Evolutionary conservation across 2,797 vertebrate genomes (phyloP), one percentile per base, ranked within the genome.

Genomic region (Arvicola amphibius): DNA sequence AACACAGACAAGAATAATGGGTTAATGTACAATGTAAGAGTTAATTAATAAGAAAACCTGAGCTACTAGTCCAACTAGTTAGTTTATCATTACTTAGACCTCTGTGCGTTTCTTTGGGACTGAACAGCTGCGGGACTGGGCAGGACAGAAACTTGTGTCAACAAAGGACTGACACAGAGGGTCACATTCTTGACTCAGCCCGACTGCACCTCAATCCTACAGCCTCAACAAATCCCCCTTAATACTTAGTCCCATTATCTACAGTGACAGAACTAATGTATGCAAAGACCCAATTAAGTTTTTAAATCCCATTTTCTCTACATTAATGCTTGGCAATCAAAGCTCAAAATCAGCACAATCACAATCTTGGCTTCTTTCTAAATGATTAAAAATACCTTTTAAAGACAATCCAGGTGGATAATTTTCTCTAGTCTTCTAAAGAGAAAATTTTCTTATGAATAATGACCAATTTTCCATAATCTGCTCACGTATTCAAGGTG

Each of bases 311-410:
- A 80, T 92, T 94, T 97, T 78, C 63, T 96, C 94, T 87, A 91
- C 92, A 90, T 83, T 84, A 94, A 86, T 91, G 63, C 43, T 89
- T 92, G 71, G 48, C 71, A 94, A 95, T 88, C 87, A 97, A 95
- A 92, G 19, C 25, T 76, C 48, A 51, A 96, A 91, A 88, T 88
- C 78, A 86, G 61, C 46, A 78, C 51, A 84, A 59, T 48, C 94
- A 51, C 61, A 93, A 91, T 90, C 34, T 92, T 92, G 87, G 95
- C 51, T 74, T 88, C 34, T 79, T 96, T 94, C 83, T 48, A 74
- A 97, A 96, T 81, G 40, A 96, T 94, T 93, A 93, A 25, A 88
- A 90, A 94, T 84, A 94, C 8, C 88, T 96, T 84, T 78, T 17
- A 74, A 91, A 96, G 81, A 79, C 63, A 88, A 76, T 90, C 74